A percentile compares a stretch with the other conserved stretches of the same genome.
These are phyloP conservation scores for Takifugu ocellatus DNA, from an alignment of 2,797 vertebrate species.

Conservation along the genomic window DNA sequence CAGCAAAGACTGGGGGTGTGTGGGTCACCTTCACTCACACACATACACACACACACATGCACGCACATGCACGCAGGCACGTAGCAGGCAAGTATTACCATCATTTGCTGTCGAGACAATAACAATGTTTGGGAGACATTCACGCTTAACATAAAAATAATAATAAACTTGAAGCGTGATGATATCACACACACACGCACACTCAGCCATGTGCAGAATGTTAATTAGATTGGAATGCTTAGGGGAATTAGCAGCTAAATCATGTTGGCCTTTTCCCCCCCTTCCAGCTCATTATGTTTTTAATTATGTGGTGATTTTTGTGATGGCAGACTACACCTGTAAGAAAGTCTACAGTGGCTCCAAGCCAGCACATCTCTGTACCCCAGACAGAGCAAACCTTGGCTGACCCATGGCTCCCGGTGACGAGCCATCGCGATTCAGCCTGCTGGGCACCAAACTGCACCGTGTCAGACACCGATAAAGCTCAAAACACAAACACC, in stretches of 20 bases:
- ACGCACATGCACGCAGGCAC: slow-evolving; percentile 11
- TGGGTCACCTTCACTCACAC: slow-evolving; percentile 56
- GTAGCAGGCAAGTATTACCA: too few species aligned
- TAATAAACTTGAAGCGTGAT: too few species aligned
- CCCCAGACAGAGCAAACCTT: not conserved
- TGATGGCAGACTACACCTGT: slow-evolving; percentile 39
- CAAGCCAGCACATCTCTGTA: not conserved
- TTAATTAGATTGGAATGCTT: slow-evolving; percentile 61
- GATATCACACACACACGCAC: not conserved
- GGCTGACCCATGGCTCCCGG: too few species aligned
- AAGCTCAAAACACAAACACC: too few species aligned
- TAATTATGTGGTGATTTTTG: slow-evolving; percentile 48
- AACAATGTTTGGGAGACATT: too few species aligned
- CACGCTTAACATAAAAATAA: too few species aligned
- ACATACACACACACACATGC: slow-evolving; percentile 10
- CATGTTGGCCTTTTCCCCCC: slow-evolving; percentile 27
- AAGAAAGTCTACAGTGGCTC: slow-evolving; percentile 11
- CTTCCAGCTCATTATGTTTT: slow-evolving; percentile 44
- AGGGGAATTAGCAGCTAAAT: slow-evolving; percentile 54
- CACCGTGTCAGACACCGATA: too few species aligned
- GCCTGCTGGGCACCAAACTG: not conserved
- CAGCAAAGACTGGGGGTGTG: slow-evolving; percentile 12
- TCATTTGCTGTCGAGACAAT: too few species aligned
- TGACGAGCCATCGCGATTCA: not conserved
- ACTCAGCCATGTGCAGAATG: slow-evolving; percentile 25